Evolutionary conservation across 92 coral and sea anemone genomes (phyloP).

Genomic region (Scolanthus callimorphus): DNA sequence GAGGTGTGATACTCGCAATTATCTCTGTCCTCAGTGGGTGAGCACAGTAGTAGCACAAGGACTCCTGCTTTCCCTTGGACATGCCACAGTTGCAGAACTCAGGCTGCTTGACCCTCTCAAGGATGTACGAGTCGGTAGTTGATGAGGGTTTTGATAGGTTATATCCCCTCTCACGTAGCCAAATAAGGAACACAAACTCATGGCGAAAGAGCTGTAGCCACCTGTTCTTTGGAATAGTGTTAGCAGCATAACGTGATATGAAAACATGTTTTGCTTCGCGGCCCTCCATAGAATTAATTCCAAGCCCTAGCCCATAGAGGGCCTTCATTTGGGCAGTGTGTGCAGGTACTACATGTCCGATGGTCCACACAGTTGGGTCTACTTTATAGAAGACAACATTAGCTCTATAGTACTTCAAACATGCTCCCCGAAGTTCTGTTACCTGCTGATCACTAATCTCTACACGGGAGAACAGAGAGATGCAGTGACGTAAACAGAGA

Average conservation of each 20-base stretch:
- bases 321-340: constrained; percentile 29
- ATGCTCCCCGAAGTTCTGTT: constrained; percentile 12
- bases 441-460: constrained; percentile 16
- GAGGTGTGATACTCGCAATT: no score
- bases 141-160: constrained; percentile 13
- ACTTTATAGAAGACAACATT: no score
- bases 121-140: constrained; percentile 20
- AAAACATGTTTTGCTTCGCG: constrained; percentile 41
- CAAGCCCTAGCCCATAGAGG: constrained; percentile 36
- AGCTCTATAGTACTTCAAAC: constrained; percentile 5
- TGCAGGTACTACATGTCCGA: constrained; percentile 36
- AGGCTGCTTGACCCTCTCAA: constrained; percentile 13
- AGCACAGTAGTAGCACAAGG: constrained; percentile 15
- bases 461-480: constrained; percentile 27
- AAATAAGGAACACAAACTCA: constrained; percentile 34
- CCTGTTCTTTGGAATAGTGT: constrained; percentile 4
- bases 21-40: constrained; percentile 21
- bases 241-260: constrained; percentile 20
- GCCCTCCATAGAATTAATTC: constrained; percentile 49
- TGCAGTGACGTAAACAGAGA: constrained; percentile 24
- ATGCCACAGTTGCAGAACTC: constrained; percentile 45
- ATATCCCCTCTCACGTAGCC: constrained; percentile 43
- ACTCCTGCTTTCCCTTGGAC: constrained; percentile 10
- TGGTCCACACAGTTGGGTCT: no score
- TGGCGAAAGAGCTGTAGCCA: constrained; percentile 44